Percentiles rank a stretch among this genome's conserved stretches.
These are phyloP conservation scores for Microctenopoma steveboyesi DNA, from an alignment of 2,797 vertebrate species.

Conservation along the genomic window DNA sequence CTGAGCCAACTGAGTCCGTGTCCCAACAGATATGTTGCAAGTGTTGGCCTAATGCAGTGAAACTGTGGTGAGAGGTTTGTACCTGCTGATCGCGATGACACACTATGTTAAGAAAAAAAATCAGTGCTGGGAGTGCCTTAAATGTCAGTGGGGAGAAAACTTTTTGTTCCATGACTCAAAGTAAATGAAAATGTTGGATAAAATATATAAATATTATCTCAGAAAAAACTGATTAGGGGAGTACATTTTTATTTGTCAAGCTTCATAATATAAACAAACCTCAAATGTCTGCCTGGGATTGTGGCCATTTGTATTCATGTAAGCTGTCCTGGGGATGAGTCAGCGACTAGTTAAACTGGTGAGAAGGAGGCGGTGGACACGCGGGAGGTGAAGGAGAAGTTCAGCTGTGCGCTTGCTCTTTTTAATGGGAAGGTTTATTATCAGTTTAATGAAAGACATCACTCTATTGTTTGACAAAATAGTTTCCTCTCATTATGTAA, in stretches of 20 bases:
- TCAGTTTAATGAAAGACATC: neutral
- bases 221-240: neutral
- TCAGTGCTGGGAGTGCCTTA: slow-evolving; percentile 14
- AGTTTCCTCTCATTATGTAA: neutral
- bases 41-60: neutral
- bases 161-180: slow-evolving; percentile 5
- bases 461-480: neutral
- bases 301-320: neutral
- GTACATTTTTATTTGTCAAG: neutral
- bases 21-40: neutral
- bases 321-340: slow-evolving; percentile 4
- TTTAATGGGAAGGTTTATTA: neutral
- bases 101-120: neutral
- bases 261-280: neutral
- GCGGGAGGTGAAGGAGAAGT: slow-evolving; percentile 1
- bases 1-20: neutral
- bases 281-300: neutral
- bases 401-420: neutral
- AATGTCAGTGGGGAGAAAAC: slow-evolving; percentile 20
- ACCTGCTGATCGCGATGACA: slow-evolving; percentile 22
- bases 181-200: slow-evolving; percentile 18
- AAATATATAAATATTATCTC: neutral
- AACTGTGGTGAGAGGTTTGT: slow-evolving; percentile 13
- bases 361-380: slow-evolving; percentile 7
- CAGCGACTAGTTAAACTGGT: neutral